Percentiles rank a stretch among this genome's conserved stretches.
phyloP scores from a whole-genome alignment of 2,888 invertebrate species.

The Drosophila macrospina region DNA sequence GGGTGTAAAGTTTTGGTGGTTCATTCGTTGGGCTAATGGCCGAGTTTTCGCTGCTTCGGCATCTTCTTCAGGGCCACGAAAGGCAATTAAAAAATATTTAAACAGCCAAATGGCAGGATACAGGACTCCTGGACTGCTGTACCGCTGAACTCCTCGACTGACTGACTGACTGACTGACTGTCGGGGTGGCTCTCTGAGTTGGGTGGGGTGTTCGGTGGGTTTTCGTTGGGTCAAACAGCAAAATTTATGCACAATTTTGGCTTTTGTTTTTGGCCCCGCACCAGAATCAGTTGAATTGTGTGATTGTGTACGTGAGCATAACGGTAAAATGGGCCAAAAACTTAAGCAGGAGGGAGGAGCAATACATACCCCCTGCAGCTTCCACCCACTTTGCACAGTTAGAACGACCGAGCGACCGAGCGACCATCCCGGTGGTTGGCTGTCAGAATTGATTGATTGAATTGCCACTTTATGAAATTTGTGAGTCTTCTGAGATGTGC shows the following conservation, averaged over 20 bases:
- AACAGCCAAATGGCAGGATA: constrained; percentile 67
- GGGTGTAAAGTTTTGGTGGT: constrained; percentile 1
- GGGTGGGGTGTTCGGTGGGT: constrained; percentile 13
- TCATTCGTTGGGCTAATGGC: constrained; percentile 27
- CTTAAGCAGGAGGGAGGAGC: neutral
- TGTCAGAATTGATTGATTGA: constrained; percentile 85
- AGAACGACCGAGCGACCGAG: no score
- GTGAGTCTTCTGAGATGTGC: constrained; percentile 84
- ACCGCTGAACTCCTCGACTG: constrained; percentile 35
- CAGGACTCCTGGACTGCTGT: constrained; percentile 19
- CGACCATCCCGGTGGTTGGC: constrained; percentile 63
- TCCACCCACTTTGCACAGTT: neutral
- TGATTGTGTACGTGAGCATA: constrained; percentile 84
- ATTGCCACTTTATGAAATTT: constrained; percentile 85
- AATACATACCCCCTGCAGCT: neutral
- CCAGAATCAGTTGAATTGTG: constrained; percentile 76
- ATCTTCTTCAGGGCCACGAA: constrained; percentile 44
- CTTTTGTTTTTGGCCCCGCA: constrained; percentile 42
- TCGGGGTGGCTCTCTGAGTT: constrained; percentile 4
- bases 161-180: constrained; percentile 10
- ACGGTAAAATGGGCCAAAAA: constrained; percentile 72
- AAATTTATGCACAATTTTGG: constrained; percentile 69
- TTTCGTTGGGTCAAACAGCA: constrained; percentile 37
- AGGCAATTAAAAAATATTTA: constrained; percentile 84
- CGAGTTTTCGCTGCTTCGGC: constrained; percentile 15